Percentiles rank a stretch among this genome's conserved stretches.
These are phyloP conservation scores for Tetanocera ferruginea DNA, from an alignment of 2,888 invertebrate species.

Conservation along the genomic window DNA sequence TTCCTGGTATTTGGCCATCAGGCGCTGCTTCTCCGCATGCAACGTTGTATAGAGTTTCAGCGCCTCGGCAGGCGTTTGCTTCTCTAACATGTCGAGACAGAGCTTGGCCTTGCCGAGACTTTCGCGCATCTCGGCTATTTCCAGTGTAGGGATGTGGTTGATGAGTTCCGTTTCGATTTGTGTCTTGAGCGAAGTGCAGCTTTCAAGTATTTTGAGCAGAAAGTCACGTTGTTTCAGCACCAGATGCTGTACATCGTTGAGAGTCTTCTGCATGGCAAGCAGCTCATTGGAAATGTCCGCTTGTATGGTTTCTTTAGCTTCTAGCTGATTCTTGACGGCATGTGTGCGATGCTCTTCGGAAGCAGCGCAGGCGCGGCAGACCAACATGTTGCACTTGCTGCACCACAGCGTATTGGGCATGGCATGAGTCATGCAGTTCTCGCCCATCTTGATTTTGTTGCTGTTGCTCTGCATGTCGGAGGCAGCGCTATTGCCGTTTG, in stretches of 20 bases:
- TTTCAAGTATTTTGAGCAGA: conserved; percentile 79
- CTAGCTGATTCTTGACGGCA: conserved; percentile 77
- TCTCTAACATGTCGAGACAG: conserved; percentile 74
- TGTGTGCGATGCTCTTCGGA: conserved; percentile 77
- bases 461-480: conserved; percentile 44
- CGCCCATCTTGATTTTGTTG: conserved; percentile 58
- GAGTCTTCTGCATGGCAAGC: conserved; percentile 77
- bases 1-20: conserved; percentile 79
- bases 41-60: conserved; percentile 75
- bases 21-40: conserved; percentile 76
- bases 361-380: conserved; percentile 79
- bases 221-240: conserved; percentile 80
- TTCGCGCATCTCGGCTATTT: conserved; percentile 77
- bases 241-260: conserved; percentile 79
- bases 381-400: conserved; percentile 75
- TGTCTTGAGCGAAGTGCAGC: conserved; percentile 80
- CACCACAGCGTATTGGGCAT: conserved; percentile 83
- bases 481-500: background rate
- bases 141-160: conserved; percentile 77
- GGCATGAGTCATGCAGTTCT: conserved; percentile 80
- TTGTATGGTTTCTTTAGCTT: conserved; percentile 78
- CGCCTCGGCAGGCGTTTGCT: conserved; percentile 73
- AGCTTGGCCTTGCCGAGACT: conserved; percentile 75
- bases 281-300: conserved; percentile 78
- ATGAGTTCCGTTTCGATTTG: conserved; percentile 82